Base-by-base conservation (phyloP, 1,140 invertebrate species). In the Arion vulgaris region DNA sequence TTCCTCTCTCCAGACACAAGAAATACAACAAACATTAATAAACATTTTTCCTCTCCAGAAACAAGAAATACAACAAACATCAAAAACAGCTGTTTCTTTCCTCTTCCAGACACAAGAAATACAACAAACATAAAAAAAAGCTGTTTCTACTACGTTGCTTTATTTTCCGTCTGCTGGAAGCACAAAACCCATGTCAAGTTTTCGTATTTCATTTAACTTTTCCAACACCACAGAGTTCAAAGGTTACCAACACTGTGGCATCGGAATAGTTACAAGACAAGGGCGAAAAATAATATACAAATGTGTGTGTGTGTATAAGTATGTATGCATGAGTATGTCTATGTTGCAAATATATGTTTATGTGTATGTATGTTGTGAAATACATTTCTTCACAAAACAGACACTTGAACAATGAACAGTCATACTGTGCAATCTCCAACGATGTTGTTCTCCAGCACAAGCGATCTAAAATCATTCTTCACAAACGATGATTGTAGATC, bases 141-240 rank as follows among this genome's bases (percentile, higher is more conserved):
- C n/a, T n/a, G n/a, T 62, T 23, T 15, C 62, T 66, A 66, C 62
- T 66, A 66, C 62, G 28, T 66, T 66, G n/a, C 32, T 66, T 66
- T 66, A 66, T 66, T 66, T 66, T 66, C 62, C n/a, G 28, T 66
- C 19, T n/a, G 7, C 28, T 66, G 62, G 62, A 66, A 66, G 62
- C 62, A 66, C 62, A 66, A 66, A 32, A 28, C 28, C 62, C 62
- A 66, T 66, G 62, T 66, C 62, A 66, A n/a, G n/a, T 28, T 66
- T 9, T 66, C 28, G 28, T 66, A 66, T 28, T 57, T 66, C 62
- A 66, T 66, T 66, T 66, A 28, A 66, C 62, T 28, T 32, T 28
- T 66, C 17, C 62, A 66, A 32, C 62, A 66, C 28, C n/a, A 32
- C 62, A 66, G 62, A 66, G 62, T n/a, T 66, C 62, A 66, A 66